Base-by-base conservation (phyloP, 2,888 invertebrate species). In the Andrena camellia region DNA sequence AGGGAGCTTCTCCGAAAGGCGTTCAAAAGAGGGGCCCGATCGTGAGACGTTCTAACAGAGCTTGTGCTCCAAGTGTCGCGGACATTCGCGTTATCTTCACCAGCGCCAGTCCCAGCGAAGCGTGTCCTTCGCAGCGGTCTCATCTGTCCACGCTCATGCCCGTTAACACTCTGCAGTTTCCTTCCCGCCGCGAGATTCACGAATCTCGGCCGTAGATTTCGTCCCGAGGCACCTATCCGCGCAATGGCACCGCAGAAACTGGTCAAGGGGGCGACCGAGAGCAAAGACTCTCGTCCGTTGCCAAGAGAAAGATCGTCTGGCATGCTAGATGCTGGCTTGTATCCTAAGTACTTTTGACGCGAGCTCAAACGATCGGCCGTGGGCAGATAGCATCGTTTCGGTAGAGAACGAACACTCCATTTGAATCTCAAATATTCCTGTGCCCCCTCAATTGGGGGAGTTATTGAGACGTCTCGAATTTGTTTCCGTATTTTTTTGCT, bases 291-390 rank as follows among this genome's bases (percentile, higher is more conserved):
- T 10, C 0, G 17, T 33, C 10, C 26, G 33, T 33, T 77, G 81
- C 69, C 76, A 81, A 71, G 63, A 71, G 33, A 29, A 50, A 67
- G 74, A 67, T 59, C 52, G n/a, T 20, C 64, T 66, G 78, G 78
- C 52, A 75, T 54, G 48, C 31, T 42, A 8, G 35, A 72, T 33
- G 48, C 52, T 81, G 73, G 72, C 83, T 52, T 1, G 52, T n/a
- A 23, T 73, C 67, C 73, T 62, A 62, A 81, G 31, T 57, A 69
- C 23, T 70, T 67, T 35, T 62, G 10, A 62, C 60, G 35, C 66
- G 33, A 1, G 59, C 59, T 79, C 57, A 60, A 70, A 42, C 26
- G 23, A 66, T 31, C 66, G 13, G 23, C 13, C 10, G 42, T 7
- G 26, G 20, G 23, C 52, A 33, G 33, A 71, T 26, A 72, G 63